Conservation (phyloP, 2,888 invertebrate species). For the Helleia helle region DNA sequence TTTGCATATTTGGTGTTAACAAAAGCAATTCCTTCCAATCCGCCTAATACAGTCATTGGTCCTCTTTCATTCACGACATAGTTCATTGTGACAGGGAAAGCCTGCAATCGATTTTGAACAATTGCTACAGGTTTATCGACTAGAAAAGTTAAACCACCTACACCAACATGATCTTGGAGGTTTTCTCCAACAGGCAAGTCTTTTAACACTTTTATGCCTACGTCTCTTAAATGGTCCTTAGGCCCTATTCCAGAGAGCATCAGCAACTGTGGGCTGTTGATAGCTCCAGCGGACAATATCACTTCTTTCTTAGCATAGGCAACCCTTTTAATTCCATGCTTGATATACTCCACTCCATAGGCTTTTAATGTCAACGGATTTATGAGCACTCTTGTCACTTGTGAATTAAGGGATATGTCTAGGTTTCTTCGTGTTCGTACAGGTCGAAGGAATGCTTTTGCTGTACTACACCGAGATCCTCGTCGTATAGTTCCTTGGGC, state of each 20-base stretch:
- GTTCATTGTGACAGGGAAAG: constrained; percentile 85
- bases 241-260: constrained; percentile 93
- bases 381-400: constrained; percentile 84
- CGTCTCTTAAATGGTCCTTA: constrained; percentile 76
- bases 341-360: constrained; percentile 85
- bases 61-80: constrained; percentile 76
- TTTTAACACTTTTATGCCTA: constrained; percentile 82
- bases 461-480: constrained; percentile 88
- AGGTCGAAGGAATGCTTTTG: constrained; percentile 89
- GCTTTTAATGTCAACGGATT: constrained; percentile 83
- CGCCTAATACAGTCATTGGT: constrained; percentile 90
- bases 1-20: constrained; percentile 90
- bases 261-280: constrained; percentile 92
- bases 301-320: constrained; percentile 87
- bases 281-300: constrained; percentile 90
- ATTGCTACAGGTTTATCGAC: constrained; percentile 89
- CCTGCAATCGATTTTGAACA: constrained; percentile 84
- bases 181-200: constrained; percentile 87
- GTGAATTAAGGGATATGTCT: constrained; percentile 85
- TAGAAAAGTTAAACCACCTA: constrained; percentile 85
- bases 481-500: constrained; percentile 86
- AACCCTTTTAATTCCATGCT: constrained; percentile 80
- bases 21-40: constrained; percentile 90
- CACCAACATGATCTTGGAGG: constrained; percentile 90
- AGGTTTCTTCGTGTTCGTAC: constrained; percentile 83